Base-by-base conservation (phyloP, 2,113 vertebrate species). In the Odobenus rosmarus region DNA sequence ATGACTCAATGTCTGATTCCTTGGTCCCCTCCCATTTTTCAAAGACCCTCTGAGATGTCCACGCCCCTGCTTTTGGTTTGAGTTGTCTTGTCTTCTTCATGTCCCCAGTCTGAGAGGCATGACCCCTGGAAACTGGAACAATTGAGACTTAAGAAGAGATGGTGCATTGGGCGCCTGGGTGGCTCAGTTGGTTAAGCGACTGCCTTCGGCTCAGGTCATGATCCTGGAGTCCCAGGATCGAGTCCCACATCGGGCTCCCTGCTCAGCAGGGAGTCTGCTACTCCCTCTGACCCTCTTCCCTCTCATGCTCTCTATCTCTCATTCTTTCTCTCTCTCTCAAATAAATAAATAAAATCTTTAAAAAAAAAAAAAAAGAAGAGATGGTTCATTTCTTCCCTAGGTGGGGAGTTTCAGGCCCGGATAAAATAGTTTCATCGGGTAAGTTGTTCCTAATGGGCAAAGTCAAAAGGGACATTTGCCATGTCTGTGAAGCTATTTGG, bases 1-100 rank as follows among this genome's bases (percentile, higher is more conserved):
- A 79, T 96, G 87, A 95, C 55, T 95, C 83, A 92, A 79, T 4
- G 7, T 90, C 90, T 36, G 64, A 84, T 88, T 88, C 21, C 57
- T 77, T 72, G 36, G 36, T 55, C 11, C 59, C 23, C 33, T 61
- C n/a, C 55, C 5, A 31, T 57, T 33, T 33, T 92, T 71, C 67
- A 36, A 93, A 95, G 93, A 88, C 39, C 49, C 39, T 93, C 82
- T 67, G 77, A 59, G 46, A 53, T 94, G 79, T 49, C 82, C 55
- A 57, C 7, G 36, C 26, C 18, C n/a, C 16, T 83, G 42, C 53
- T 83, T 88, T 85, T 49, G 21, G 26, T 67, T 89, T 64, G 31
- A 16, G 4, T 61, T 94, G 67, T 6, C 21, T 88, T 80, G 2
- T 85, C 49, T 46, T 82, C 61, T 90, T 82, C 49, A 42, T 7